These are phyloP conservation scores for Plecotus auritus DNA, from an alignment of 2,113 vertebrate species.

Conservation along the genomic window DNA sequence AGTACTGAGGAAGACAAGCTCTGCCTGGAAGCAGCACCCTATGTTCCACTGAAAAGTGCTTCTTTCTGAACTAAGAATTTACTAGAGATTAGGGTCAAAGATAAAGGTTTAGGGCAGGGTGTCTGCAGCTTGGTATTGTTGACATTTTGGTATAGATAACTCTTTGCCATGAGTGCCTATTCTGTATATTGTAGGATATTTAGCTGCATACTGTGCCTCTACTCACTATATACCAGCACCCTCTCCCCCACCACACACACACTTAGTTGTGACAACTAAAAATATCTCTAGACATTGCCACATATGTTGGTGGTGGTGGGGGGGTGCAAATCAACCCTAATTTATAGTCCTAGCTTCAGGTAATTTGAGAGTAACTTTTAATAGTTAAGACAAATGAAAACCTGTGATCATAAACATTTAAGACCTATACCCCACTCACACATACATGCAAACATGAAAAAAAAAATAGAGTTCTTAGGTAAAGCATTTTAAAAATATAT, in stretches of 20 bases:
- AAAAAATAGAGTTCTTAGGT: neutral
- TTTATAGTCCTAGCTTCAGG: neutral
- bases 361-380: neutral
- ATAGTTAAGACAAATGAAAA: neutral
- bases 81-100: neutral
- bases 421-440: neutral
- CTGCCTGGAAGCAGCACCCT: neutral
- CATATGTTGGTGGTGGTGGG: neutral
- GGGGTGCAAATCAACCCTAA: neutral
- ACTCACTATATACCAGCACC: neutral
- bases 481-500: neutral
- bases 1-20: neutral
- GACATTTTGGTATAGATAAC: neutral
- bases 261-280: neutral
- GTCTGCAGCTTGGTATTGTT: neutral
- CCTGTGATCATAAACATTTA: neutral
- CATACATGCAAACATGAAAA: neutral
- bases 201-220: accelerated
- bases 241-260: neutral
- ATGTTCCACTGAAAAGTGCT: neutral
- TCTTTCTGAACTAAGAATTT: neutral
- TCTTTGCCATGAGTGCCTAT: neutral
- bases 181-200: neutral
- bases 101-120: neutral
- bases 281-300: neutral